Evolutionary conservation across 2,113 vertebrate genomes (phyloP).

Genomic region (Calonectris borealis): DNA sequence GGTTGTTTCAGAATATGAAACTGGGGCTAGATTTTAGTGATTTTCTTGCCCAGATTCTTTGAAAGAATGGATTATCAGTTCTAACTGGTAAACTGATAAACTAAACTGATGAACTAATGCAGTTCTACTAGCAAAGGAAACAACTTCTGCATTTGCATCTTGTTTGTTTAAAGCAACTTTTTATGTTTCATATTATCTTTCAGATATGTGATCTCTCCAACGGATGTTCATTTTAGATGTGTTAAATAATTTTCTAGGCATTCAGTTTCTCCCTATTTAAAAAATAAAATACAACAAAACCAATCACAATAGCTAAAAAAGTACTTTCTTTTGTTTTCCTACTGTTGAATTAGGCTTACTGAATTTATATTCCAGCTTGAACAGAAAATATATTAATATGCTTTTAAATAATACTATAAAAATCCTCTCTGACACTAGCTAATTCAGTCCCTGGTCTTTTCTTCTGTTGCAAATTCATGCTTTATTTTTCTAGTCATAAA

Average conservation of each 20-base stretch:
- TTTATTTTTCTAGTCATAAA: not conserved
- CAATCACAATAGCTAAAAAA: not conserved
- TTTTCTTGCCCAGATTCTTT: not conserved
- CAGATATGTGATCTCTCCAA: not conserved
- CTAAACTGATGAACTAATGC: not conserved
- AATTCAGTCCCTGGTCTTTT: not conserved
- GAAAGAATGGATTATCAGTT: not conserved
- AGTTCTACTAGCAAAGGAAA: not conserved
- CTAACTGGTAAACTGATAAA: not conserved
- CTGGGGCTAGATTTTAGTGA: not conserved
- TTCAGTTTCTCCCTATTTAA: not conserved
- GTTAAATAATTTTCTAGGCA: not conserved
- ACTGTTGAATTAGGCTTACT: not conserved
- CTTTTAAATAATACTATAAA: not conserved
- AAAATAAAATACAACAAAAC: not conserved
- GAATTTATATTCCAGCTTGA: not conserved
- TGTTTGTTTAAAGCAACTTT: not conserved
- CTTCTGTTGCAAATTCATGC: not conserved
- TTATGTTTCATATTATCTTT: not conserved
- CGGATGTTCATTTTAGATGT: not conserved
- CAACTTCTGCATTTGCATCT: not conserved
- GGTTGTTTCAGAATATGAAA: not conserved
- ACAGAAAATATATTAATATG: not conserved
- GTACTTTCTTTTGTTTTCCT: not conserved
- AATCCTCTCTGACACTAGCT: not conserved